These are phyloP conservation scores for Aphelenchoides besseyi DNA, from an alignment of 1,140 invertebrate genomes.

Conservation along the genomic window DNA sequence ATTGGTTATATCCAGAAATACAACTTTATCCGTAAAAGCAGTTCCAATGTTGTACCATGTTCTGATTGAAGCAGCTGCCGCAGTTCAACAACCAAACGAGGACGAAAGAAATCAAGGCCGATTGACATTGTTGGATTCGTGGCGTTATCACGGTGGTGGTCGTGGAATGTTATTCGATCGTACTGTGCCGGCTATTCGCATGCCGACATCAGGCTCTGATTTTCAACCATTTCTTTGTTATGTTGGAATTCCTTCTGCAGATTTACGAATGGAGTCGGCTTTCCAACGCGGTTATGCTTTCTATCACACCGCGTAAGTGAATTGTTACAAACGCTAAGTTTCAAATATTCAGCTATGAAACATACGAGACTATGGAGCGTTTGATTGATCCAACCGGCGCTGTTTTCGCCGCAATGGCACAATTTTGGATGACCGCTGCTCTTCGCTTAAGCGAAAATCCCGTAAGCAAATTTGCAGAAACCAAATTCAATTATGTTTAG, in stretches of 20 bases:
- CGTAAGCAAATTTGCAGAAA: conserved; percentile 37
- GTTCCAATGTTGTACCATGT: conserved; percentile 46
- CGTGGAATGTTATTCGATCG: conserved; percentile 47
- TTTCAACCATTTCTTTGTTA: conserved; percentile 51
- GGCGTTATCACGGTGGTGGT: conserved; percentile 44
- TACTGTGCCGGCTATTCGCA: conserved; percentile 34
- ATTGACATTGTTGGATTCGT: conserved; percentile 46
- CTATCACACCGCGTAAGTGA: conserved; percentile 44
- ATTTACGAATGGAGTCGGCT: conserved; percentile 42
- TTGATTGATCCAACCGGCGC: conserved; percentile 41
- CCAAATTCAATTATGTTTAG: conserved; percentile 19
- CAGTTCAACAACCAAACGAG: conserved; percentile 36
- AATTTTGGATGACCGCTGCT: conserved; percentile 51
- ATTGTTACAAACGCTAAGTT: too few relatives aligned
- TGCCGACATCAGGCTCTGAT: conserved; percentile 47
- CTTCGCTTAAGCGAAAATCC: conserved; percentile 41
- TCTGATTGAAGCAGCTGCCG: conserved; percentile 42
- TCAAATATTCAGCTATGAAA: conserved; percentile 8
- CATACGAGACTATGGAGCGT: conserved; percentile 13
- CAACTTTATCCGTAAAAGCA: conserved; percentile 46
- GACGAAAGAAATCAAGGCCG: conserved; percentile 43
- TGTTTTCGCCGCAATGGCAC: conserved; percentile 42
- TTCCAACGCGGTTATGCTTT: conserved; percentile 49
- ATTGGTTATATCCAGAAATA: conserved; percentile 25
- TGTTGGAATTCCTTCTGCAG: conserved; percentile 45